Evolutionary conservation across 1,140 invertebrate species (phyloP), one percentile per base, ranked within the genome.

Genomic region (Cylas formicarius): DNA sequence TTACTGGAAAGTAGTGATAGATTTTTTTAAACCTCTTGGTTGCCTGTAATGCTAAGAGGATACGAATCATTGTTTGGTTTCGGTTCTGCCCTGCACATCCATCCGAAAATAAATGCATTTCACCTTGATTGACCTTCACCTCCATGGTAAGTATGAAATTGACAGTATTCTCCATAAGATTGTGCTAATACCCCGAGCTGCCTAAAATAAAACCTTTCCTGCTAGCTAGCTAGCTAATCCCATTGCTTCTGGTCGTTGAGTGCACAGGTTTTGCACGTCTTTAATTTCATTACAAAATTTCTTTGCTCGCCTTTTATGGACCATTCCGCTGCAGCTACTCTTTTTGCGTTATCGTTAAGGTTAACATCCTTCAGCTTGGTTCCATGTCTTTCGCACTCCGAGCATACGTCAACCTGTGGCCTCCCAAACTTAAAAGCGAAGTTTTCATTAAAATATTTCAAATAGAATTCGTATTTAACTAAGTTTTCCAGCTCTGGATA

Each of bases 161-260:
- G 11, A 45, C 43, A 8, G 24, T 44, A 20, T 50, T 45, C 20
- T 13, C 54, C 44, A 51, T 63, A 11, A 62, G 42, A 44, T 60
- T 46, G 38, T 60, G 54, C 31, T 63, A 51, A 33, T 48, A 61
- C 29, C 44, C 50, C 60, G 20, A 65, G 52, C 34, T 65, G 58
- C 13, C 59, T 26, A 37, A 46, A 48, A 47, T 62, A 55, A 32
- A 48, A 48, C 3, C 44, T 26, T 45, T 45, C 38, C 17, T 48
- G 40, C n/a, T 33, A 10, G 46, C 41, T 13, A 53, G 28, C 4
- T 20, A 43, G 36, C 32, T 17, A 63, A 38, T 17, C 44, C 50
- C 19, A 54, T 6, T 21, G 36, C 21, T 50, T 24, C 32, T 42
- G 40, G 20, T 50, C 44, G 19, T 48, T 34, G 17, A 48, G 50